Conservation (phyloP, 2,113 vertebrate species). For the Eupsittula cactorum region DNA sequence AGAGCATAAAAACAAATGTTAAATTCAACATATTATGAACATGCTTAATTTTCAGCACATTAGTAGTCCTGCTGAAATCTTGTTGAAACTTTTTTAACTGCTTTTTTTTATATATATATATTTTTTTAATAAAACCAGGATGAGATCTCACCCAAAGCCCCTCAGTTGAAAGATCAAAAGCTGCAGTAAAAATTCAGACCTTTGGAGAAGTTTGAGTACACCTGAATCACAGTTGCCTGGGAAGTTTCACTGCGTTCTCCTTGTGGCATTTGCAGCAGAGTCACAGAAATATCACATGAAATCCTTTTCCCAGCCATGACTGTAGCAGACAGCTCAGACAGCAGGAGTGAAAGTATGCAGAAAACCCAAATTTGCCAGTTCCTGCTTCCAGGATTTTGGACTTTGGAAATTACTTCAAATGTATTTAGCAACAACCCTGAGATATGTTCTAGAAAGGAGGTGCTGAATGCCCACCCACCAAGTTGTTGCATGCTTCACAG, state of each 20-base stretch:
- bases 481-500: neutral
- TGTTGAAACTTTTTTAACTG: neutral
- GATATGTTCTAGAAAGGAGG: conserved; percentile 17
- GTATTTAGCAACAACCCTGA: neutral
- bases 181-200: neutral
- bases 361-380: conserved; percentile 18
- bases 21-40: neutral
- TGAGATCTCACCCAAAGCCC: neutral
- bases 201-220: neutral
- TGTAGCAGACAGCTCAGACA: neutral
- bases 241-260: neutral
- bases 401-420: neutral
- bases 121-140: neutral
- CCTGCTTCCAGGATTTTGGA: neutral
- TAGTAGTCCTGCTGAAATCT: neutral
- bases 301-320: neutral
- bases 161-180: neutral
- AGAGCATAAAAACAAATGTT: neutral
- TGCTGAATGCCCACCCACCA: conserved; percentile 8
- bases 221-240: neutral
- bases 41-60: neutral
- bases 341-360: neutral
- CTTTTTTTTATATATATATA: neutral
- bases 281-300: neutral
- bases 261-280: neutral